Evolutionary conservation across 2,113 vertebrate species (phyloP).

Genomic region (Brachionichthys hirsutus): DNA sequence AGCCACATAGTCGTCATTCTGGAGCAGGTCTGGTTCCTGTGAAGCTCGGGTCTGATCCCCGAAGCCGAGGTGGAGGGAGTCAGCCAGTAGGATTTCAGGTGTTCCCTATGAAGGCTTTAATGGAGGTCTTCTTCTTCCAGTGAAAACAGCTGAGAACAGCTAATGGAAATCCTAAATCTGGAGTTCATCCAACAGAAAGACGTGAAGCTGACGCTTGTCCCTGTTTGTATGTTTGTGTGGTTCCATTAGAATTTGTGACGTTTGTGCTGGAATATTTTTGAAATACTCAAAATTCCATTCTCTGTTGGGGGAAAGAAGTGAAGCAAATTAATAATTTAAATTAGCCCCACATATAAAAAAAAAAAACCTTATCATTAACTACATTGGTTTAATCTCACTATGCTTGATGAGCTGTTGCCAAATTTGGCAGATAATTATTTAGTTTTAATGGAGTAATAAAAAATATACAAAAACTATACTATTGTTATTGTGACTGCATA

Average conservation of each 20-base stretch:
- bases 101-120: conserved; percentile 16
- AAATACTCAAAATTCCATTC: neutral
- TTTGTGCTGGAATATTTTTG: neutral
- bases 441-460: too few relatives aligned
- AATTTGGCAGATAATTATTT: too few relatives aligned
- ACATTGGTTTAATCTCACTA: too few relatives aligned
- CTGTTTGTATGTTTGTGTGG: neutral
- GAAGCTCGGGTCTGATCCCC: too few relatives aligned
- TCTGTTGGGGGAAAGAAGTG: too few relatives aligned
- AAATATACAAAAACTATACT: too few relatives aligned
- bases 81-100: conserved; percentile 7
- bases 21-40: neutral
- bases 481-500: too few relatives aligned
- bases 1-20: neutral
- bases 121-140: conserved; percentile 16
- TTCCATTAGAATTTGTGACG: conserved; percentile 30
- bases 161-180: conserved; percentile 21
- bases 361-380: too few relatives aligned
- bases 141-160: conserved; percentile 35
- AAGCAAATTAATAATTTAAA: too few relatives aligned
- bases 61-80: neutral
- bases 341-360: too few relatives aligned
- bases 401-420: too few relatives aligned
- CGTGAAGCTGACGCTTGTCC: conserved; percentile 4
- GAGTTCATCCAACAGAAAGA: conserved; percentile 19